Percentiles rank a stretch among this genome's conserved stretches.
Conservation (phyloP, 2,797 vertebrate species). For the Neosalanx taihuensis region DNA sequence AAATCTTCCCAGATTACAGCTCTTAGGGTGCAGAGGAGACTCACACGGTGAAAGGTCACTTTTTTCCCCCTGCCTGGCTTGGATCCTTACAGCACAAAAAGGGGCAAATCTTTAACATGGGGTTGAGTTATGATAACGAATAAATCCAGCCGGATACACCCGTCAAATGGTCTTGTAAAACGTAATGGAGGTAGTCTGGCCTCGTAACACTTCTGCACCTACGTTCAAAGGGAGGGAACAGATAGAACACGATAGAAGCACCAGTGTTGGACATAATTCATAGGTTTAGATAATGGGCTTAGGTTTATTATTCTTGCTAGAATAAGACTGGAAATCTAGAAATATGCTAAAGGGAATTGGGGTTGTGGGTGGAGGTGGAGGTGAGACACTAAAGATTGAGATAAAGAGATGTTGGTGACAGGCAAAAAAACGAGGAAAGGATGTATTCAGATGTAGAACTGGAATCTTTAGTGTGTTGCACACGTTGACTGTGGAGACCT, state of each 20-base stretch:
- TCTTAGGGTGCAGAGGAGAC: not conserved
- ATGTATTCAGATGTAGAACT: not conserved
- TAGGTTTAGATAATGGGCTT: not conserved
- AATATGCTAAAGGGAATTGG: not conserved
- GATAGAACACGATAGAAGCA: too few relatives aligned
- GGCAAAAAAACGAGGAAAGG: not conserved
- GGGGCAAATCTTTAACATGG: not conserved
- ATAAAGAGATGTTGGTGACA: not conserved
- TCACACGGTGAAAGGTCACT: too few relatives aligned
- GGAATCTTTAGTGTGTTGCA: not conserved
- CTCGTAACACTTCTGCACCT: not conserved
- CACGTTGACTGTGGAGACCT: too few relatives aligned
- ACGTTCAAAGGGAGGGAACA: too few relatives aligned
- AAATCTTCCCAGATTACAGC: conserved; percentile 11
- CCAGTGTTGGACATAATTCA: not conserved
- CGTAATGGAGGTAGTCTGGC: not conserved
- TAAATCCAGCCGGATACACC: not conserved
- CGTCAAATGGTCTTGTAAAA: not conserved
- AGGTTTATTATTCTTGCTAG: not conserved
- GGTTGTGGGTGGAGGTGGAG: not conserved
- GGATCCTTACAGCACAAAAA: not conserved
- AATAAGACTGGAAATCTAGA: not conserved
- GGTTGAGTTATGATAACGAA: not conserved
- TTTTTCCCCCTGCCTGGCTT: not conserved
- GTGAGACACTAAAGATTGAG: not conserved